Base-by-base conservation (phyloP, 2,888 invertebrate genomes). In the Acronicta psi region DNA sequence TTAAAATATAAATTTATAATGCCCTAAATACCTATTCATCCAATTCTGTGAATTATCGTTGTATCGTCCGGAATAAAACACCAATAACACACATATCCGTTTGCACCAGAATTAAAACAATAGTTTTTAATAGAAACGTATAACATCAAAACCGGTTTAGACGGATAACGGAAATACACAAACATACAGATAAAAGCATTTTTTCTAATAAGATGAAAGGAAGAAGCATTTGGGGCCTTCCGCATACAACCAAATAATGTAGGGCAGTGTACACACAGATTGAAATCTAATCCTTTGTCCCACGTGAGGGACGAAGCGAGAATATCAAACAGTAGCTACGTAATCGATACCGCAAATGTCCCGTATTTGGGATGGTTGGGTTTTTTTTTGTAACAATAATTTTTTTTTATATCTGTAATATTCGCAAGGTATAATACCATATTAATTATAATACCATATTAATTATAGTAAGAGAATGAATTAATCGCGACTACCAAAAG, bases 181-280 rank as follows among this genome's bases (percentile, higher is more conserved):
- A 13, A 43, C 38, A 46, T 0, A 44, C 42, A 16, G 6, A 49
- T 58, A 50, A 69, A 69, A 67, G 64, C 53, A n/a, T 34, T 58
- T 63, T 67, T 69, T 53, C 50, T 54, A 20, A 46, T 45, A 7
- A 59, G 70, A 69, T 69, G 42, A 68, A 68, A 68, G 64, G 29
- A 34, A 61, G 10, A 38, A n/a, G 37, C 16, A 38, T 68, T 61
- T 68, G 29, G 8, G 23, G 38, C 13, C 41, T 36, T 37, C 68
- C 61, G 49, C 45, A 38, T 23, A 60, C 41, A 36, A 17, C 14
- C 11, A 18, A 66, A 64, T 46, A 18, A 31, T 58, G 37, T 37
- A 34, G 34, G 9, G n/a, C 18, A 18, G n/a, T 45, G 45, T 45
- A 20, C 31, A 16, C 45, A 42, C 29, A 59, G 66, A 64, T 64